A percentile compares a stretch with the other conserved stretches of the same genome.
These are phyloP conservation scores for Pycnonotus jocosus DNA, from an alignment of 2,113 vertebrate genomes.

Conservation along the genomic window DNA sequence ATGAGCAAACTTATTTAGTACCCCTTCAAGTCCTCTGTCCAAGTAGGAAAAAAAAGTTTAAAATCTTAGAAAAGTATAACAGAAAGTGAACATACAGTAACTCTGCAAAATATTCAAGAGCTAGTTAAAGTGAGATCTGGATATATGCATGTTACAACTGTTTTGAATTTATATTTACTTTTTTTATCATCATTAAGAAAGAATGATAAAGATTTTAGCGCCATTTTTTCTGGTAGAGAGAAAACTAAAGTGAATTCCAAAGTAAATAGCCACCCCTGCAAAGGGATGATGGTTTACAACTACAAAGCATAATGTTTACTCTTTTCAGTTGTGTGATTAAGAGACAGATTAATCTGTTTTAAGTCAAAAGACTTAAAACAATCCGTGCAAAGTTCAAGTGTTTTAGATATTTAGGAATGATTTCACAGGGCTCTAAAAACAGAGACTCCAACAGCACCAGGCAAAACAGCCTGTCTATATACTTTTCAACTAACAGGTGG, in stretches of 20 bases:
- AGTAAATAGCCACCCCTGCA: neutral
- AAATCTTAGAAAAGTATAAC: neutral
- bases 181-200: neutral
- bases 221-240: neutral
- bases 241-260: neutral
- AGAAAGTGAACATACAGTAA: neutral
- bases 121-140: neutral
- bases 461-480: neutral
- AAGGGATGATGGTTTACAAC: neutral
- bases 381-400: neutral
- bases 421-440: neutral
- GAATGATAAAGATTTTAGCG: neutral
- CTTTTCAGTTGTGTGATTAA: neutral
- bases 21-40: neutral
- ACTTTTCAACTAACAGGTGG: neutral
- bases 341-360: neutral
- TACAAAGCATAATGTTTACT: neutral
- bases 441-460: neutral
- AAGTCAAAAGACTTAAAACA: neutral
- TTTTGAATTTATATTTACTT: neutral
- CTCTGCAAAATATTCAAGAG: neutral
- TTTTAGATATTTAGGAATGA: neutral
- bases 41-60: neutral
- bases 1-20: neutral
- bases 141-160: neutral